Percentiles rank a stretch among this genome's conserved stretches.
phyloP scores from a whole-genome alignment of 1,140 invertebrate species.

The Chrysomallon squamiferum region DNA sequence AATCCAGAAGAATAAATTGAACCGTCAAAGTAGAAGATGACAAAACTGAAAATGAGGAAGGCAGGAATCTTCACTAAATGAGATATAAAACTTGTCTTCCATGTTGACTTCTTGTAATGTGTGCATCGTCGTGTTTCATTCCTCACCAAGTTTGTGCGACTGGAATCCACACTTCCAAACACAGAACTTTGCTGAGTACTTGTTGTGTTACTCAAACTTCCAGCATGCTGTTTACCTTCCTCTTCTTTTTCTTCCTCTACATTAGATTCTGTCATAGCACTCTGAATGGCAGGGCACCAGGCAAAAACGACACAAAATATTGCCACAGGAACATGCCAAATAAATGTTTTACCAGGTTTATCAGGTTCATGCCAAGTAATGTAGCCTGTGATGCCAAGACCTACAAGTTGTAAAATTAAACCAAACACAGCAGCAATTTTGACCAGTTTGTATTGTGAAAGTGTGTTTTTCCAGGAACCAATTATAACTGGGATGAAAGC shows the following conservation, averaged over 20 bases:
- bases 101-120: slow-evolving; percentile 8
- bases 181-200: neutral
- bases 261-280: neutral
- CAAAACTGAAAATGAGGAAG: slow-evolving; percentile 8
- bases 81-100: slow-evolving; percentile 22
- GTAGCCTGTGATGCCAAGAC: neutral
- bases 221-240: neutral
- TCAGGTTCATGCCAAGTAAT: neutral
- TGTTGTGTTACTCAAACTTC: neutral
- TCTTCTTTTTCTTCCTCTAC: neutral
- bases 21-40: slow-evolving; percentile 19
- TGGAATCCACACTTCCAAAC: neutral
- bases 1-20: neutral
- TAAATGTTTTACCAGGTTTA: neutral
- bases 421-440: slow-evolving; percentile 4
- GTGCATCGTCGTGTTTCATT: neutral
- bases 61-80: slow-evolving; percentile 13
- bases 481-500: neutral
- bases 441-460: neutral
- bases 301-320: slow-evolving; percentile 10
- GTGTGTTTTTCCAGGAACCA: neutral
- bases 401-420: neutral
- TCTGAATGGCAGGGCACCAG: slow-evolving; percentile 12
- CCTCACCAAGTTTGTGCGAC: neutral
- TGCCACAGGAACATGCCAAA: neutral